These are phyloP conservation scores for Hirudinaria manillensis DNA, from an alignment of 2,888 invertebrate genomes.

Conservation along the genomic window DNA sequence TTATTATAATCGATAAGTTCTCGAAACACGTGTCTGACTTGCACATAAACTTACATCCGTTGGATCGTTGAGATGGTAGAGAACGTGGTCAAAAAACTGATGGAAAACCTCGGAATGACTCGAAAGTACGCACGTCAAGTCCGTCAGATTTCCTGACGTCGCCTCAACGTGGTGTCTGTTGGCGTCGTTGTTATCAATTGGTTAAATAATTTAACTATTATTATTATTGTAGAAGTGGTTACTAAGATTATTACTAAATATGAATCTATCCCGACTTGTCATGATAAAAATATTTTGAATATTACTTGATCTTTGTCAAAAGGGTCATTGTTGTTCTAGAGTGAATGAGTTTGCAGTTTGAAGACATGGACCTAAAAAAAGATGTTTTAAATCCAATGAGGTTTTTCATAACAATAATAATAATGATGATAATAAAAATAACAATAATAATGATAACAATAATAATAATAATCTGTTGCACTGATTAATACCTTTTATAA, in stretches of 20 bases:
- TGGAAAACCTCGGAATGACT: not conserved
- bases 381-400: too few relatives aligned
- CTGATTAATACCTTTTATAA: not conserved
- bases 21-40: not conserved
- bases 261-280: too few relatives aligned
- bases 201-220: too few relatives aligned
- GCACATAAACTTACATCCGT: constrained; percentile 48
- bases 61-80: constrained; percentile 47
- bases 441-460: not conserved
- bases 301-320: constrained; percentile 26
- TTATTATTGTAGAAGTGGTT: too few relatives aligned
- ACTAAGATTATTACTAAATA: too few relatives aligned
- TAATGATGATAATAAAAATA: not conserved
- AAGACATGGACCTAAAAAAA: constrained; percentile 24
- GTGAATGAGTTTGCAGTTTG: constrained; percentile 31
- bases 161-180: too few relatives aligned
- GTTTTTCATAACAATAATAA: not conserved
- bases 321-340: constrained; percentile 31
- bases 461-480: not conserved
- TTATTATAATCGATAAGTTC: not conserved
- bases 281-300: too few relatives aligned
- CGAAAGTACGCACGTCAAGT: not conserved
- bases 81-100: constrained; percentile 21
- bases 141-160: too few relatives aligned
- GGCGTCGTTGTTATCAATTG: too few relatives aligned